Evolutionary conservation across 2,888 invertebrate genomes (phyloP).

Genomic region (Tiphia femorata): DNA sequence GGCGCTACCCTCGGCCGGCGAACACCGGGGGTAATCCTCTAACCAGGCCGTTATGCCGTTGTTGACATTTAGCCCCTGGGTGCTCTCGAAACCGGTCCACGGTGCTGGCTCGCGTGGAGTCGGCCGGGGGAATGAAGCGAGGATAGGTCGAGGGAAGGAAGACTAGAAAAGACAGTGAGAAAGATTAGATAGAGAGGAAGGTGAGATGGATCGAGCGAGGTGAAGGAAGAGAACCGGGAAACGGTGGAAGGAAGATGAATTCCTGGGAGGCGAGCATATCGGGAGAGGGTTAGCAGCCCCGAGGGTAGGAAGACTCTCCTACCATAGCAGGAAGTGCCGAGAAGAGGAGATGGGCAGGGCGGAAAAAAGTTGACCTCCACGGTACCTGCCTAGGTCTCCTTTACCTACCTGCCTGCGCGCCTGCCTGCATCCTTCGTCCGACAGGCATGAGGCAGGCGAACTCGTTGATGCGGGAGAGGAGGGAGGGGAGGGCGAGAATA

Average conservation of each 20-base stretch:
- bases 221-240: slow-evolving; percentile 10
- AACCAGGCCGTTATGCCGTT: slow-evolving; percentile 53
- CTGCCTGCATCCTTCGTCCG: no score
- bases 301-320: background rate
- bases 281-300: slow-evolving; percentile 13
- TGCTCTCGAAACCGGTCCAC: slow-evolving; percentile 52
- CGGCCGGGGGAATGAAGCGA: background rate
- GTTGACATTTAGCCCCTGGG: slow-evolving; percentile 65
- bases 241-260: slow-evolving; percentile 13
- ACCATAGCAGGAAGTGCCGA: background rate
- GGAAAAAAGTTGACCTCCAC: slow-evolving; percentile 48
- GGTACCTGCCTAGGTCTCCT: slow-evolving; percentile 28
- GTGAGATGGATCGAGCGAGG: slow-evolving; percentile 6
- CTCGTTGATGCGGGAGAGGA: background rate
- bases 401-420: slow-evolving; percentile 39
- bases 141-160: background rate
- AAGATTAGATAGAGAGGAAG: slow-evolving; percentile 12
- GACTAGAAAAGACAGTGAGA: slow-evolving; percentile 10
- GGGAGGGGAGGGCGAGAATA: background rate
- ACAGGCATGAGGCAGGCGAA: no score
- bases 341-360: slow-evolving; percentile 18
- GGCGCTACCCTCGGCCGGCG: slow-evolving; percentile 48
- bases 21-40: slow-evolving; percentile 47
- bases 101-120: slow-evolving; percentile 24
- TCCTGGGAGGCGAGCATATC: slow-evolving; percentile 25